Conservation (phyloP, 2,888 invertebrate genomes). For the Taphrorychus bicolor region DNA sequence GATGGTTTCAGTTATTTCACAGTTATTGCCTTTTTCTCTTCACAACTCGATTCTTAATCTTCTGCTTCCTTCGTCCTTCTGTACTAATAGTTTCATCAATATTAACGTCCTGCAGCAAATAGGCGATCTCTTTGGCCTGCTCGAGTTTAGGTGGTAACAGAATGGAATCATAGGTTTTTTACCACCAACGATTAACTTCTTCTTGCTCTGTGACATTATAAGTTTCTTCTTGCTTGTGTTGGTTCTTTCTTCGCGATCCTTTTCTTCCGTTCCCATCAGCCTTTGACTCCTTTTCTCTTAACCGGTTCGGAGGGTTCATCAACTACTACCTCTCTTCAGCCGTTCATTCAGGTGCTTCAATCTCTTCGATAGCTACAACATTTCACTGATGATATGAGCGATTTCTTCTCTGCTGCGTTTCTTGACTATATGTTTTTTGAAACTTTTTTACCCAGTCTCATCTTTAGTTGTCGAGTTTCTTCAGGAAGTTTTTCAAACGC, state of each 20-base stretch:
- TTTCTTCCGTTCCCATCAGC: too few species aligned
- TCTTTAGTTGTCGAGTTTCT: slow-evolving; percentile 47
- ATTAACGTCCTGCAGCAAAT: slow-evolving; percentile 50
- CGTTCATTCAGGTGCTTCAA: slow-evolving; percentile 48
- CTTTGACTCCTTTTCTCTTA: too few species aligned
- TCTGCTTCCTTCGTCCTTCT: slow-evolving; percentile 55
- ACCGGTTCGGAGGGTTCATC: too few species aligned
- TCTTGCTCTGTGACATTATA: slow-evolving; percentile 28
- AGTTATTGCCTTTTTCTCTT: slow-evolving; percentile 52
- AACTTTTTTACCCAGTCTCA: slow-evolving; percentile 42
- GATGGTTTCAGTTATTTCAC: slow-evolving; percentile 53
- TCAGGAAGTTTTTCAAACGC: too few species aligned
- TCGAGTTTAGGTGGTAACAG: too few species aligned
- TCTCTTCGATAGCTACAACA: slow-evolving; percentile 56
- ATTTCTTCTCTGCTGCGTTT: slow-evolving; percentile 60
- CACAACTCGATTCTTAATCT: slow-evolving; percentile 58
- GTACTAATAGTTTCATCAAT: too few species aligned
- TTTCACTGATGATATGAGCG: slow-evolving; percentile 56
- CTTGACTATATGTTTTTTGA: slow-evolving; percentile 54
- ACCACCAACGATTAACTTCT: slow-evolving; percentile 28
- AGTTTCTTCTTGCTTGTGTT: too few species aligned
- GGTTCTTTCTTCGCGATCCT: slow-evolving; percentile 39
- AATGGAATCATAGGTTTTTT: slow-evolving; percentile 59
- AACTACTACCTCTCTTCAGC: slow-evolving; percentile 34
- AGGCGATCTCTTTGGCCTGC: slow-evolving; percentile 56